These are phyloP conservation scores for Porites divaricata DNA, from an alignment of 92 coral and sea anemone species.

Conservation along the genomic window DNA sequence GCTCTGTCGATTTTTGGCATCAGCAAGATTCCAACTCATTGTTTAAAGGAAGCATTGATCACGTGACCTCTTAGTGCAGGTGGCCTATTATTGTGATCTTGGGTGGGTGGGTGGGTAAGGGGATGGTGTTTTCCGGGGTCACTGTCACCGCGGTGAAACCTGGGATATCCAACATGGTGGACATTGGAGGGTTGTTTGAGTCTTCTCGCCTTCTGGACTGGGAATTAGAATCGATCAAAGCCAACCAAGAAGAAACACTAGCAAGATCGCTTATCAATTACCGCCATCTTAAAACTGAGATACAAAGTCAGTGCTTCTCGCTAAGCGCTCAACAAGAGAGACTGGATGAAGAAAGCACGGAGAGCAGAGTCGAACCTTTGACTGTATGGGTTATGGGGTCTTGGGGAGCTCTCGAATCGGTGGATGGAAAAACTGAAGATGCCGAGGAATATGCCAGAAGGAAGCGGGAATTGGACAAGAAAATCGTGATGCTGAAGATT, in stretches of 20 bases:
- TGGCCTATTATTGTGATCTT: no score
- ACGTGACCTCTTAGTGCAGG: no score
- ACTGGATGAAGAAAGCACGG: constrained; percentile 65
- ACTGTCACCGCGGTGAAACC: background rate
- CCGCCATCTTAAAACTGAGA: constrained; percentile 65
- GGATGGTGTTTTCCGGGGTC: no score
- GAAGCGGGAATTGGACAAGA: constrained; percentile 66
- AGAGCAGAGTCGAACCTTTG: constrained; percentile 50
- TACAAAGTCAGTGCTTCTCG: constrained; percentile 71
- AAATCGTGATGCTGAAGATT: constrained; percentile 72
- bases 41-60: no score
- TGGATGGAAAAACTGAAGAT: constrained; percentile 75
- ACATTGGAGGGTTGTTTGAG: constrained; percentile 49
- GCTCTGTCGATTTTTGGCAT: no score
- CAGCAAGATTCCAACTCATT: no score
- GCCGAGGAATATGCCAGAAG: constrained; percentile 71
- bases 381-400: constrained; percentile 88
- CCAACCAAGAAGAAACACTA: constrained; percentile 68
- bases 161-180: constrained; percentile 33
- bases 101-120: no score
- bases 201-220: constrained; percentile 79
- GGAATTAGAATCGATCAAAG: constrained; percentile 82
- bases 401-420: constrained; percentile 85
- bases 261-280: constrained; percentile 68
- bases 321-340: constrained; percentile 77